Conservation (phyloP, 2,113 vertebrate genomes). For the Callipepla squamata region DNA sequence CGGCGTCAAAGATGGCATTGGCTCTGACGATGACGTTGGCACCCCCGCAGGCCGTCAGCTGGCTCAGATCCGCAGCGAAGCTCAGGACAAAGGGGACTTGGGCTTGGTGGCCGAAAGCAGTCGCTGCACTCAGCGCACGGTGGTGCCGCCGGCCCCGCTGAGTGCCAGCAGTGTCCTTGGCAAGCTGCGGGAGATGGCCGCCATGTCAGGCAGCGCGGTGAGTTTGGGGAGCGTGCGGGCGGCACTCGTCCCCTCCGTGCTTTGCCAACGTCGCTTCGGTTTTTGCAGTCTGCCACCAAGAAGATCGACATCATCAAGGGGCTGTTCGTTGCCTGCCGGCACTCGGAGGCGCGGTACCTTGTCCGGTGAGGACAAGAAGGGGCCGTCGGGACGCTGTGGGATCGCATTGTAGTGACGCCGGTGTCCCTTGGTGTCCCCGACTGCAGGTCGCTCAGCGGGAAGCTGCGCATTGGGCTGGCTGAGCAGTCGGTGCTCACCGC, state of each 20-base stretch:
- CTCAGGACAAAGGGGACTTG: conserved; percentile 87
- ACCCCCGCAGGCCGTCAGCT: conserved; percentile 84
- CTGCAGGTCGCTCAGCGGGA: conserved; percentile 87
- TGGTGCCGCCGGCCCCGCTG: conserved; percentile 87
- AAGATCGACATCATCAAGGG: conserved; percentile 93
- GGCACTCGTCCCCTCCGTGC: not conserved
- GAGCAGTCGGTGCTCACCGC: conserved; percentile 88
- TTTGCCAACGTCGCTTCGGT: not conserved
- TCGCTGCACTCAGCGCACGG: conserved; percentile 88
- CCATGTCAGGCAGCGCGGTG: conserved; percentile 85
- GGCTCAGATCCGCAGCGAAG: conserved; percentile 87
- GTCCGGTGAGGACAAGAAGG: conserved; percentile 79
- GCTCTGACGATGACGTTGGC: not conserved
- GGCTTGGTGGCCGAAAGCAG: conserved; percentile 91
- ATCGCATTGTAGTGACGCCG: too few relatives aligned
- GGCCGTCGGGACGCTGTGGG: not conserved
- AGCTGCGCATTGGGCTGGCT: conserved; percentile 89
- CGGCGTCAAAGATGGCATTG: too few relatives aligned
- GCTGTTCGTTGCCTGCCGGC: conserved; percentile 90
- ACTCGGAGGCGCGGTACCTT: conserved; percentile 90
- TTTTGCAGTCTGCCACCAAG: conserved; percentile 86
- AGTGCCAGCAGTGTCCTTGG: conserved; percentile 82
- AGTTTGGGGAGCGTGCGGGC: conserved; percentile 19
- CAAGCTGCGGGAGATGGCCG: conserved; percentile 88
- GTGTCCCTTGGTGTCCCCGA: not conserved